Base-by-base conservation (phyloP, 2,113 vertebrate genomes). In the Pelobates fuscus region DNA sequence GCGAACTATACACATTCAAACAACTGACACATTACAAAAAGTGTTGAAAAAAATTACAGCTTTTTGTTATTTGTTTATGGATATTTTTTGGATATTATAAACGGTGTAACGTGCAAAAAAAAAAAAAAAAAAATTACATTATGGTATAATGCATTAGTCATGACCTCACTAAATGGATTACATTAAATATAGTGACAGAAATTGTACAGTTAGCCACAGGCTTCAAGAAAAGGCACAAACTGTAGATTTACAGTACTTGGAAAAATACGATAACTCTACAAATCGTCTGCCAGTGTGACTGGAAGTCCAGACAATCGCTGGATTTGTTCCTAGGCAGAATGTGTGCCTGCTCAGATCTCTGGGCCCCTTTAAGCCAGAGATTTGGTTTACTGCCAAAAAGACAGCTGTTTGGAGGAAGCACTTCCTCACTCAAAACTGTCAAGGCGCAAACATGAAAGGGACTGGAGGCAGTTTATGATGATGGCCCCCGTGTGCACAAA, bases 391-490 rank as follows among this genome's bases (percentile, higher is more conserved):
- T 87, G 95, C 96, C 96, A 98, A 92, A 86, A 87, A 94, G 95
- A 96, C 96, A 99, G 96, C 97, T 99, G 97, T 95, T 95, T 93
- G 83, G 91, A 94, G 89, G 92, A 93, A 94, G 89, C 88, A 89
- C 93, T 93, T 88, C 90, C 94, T 95, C 89, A 87, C 85, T 72
- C 61, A 91, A 93, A 95, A 94, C 93, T 95, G 93, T 94, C 94
- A 91, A 88, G 86, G 79, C 79, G 43, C 83, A 91, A 88, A 91
- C 92, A 91, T 90, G 88, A 90, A 91, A 93, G 92, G 88, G 90
- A 90, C 71, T 62, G 79, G 25, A 78, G 81, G 79, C 79, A 80
- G 63, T 79, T 72, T 27, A 74, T 80, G 5, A 18, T 5, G 12
- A 18, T 17, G 12, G 12, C 44, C 44, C 17, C 5, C 15, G 24